A percentile compares a stretch with the other conserved stretches of the same genome.
phyloP scores from a whole-genome alignment of 2,113 vertebrate species.

The Rattus rattus region DNA sequence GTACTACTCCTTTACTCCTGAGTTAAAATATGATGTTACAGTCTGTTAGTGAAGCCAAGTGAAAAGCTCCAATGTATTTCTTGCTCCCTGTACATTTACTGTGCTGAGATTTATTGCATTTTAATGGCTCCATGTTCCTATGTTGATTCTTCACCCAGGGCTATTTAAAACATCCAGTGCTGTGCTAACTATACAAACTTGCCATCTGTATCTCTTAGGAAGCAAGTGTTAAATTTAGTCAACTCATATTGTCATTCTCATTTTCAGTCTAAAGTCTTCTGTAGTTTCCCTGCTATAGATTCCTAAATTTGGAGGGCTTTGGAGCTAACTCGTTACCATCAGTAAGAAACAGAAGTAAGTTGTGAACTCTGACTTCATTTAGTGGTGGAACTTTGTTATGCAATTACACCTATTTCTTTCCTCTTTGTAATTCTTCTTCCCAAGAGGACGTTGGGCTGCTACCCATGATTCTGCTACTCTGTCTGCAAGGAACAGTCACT shows the following conservation, averaged over 20 bases:
- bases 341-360: background rate
- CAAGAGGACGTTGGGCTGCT: background rate
- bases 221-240: slow-evolving; percentile 75
- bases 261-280: slow-evolving; percentile 54
- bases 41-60: background rate
- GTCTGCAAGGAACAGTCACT: background rate
- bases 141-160: slow-evolving; percentile 44
- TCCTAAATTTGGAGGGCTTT: background rate
- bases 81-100: slow-evolving; percentile 39
- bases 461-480: fast-evolving
- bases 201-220: slow-evolving; percentile 76
- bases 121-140: slow-evolving; percentile 40
- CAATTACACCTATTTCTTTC: background rate
- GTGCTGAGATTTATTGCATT: slow-evolving; percentile 58
- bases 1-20: background rate
- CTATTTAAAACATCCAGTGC: slow-evolving; percentile 75
- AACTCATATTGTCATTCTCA: slow-evolving; percentile 47
- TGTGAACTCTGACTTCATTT: background rate
- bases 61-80: background rate
- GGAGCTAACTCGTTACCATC: background rate
- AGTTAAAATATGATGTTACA: slow-evolving; percentile 45
- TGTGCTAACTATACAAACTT: slow-evolving; percentile 72
- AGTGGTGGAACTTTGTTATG: background rate
- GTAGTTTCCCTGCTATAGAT: slow-evolving; percentile 16
- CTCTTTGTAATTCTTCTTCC: background rate